phyloP scores from a whole-genome alignment of 2,888 invertebrate species.

The Parnassius glacialis region DNA sequence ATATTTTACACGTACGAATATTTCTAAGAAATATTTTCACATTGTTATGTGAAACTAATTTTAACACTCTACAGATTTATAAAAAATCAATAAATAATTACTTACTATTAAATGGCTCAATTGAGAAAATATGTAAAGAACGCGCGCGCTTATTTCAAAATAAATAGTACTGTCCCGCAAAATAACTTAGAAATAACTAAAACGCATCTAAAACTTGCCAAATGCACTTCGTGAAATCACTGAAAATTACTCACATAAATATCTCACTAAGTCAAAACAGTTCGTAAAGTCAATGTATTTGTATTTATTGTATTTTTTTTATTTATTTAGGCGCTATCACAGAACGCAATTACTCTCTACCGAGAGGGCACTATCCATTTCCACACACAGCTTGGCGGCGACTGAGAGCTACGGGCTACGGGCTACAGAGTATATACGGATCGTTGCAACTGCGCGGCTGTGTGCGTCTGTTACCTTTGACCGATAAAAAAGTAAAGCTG shows the following conservation, averaged over 20 bases:
- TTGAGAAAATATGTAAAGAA: conserved; percentile 10
- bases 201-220: conserved; percentile 39
- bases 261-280: conserved; percentile 1
- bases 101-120: conserved; percentile 10
- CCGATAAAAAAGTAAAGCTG: conserved; percentile 35
- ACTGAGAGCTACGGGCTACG: conserved; percentile 24
- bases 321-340: conserved; percentile 4
- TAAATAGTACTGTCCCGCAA: conserved; percentile 24
- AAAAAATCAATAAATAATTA: neutral
- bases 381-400: conserved; percentile 19
- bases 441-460: conserved; percentile 35
- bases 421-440: conserved; percentile 2
- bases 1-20: too few species aligned
- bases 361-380: conserved; percentile 20
- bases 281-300: conserved; percentile 3
- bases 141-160: conserved; percentile 24
- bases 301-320: conserved; percentile 4
- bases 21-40: too few species aligned
- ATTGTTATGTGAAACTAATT: too few species aligned
- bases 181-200: conserved; percentile 40
- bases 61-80: too few species aligned
- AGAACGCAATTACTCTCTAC: too few species aligned
- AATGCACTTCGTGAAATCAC: conserved; percentile 36
- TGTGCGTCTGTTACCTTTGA: conserved; percentile 38
- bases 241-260: conserved; percentile 25